Evolutionary conservation across 2,797 vertebrate species (phyloP).

Genomic region (Myiotriccus ornatus): DNA sequence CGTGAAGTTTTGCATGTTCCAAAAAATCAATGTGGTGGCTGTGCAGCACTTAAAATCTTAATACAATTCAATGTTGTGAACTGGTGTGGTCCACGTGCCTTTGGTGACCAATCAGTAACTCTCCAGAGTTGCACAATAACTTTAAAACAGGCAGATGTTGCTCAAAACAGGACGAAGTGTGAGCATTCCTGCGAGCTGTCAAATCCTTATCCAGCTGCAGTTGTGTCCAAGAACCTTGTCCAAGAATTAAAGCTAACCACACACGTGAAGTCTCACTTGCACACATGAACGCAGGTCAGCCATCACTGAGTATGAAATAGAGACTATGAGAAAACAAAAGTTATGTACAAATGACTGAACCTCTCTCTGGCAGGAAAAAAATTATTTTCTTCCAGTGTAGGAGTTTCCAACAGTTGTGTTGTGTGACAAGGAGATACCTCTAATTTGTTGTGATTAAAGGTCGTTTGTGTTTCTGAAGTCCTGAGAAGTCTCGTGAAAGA

Average conservation of each 20-base stretch:
- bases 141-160: not conserved
- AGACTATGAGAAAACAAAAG: not conserved
- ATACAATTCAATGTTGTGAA: fast-evolving
- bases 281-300: not conserved
- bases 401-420: not conserved
- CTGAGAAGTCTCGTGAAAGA: not conserved
- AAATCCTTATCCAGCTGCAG: not conserved
- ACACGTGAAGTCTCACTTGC: not conserved
- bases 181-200: not conserved
- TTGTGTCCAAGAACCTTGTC: not conserved
- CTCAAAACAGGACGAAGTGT: not conserved
- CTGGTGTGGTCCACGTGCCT: not conserved
- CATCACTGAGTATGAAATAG: not conserved
- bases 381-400: not conserved
- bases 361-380: not conserved
- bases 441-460: not conserved
- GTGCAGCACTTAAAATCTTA: not conserved
- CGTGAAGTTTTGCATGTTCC: not conserved
- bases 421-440: not conserved
- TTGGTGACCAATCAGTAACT: not conserved
- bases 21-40: not conserved
- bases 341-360: fast-evolving
- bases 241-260: not conserved
- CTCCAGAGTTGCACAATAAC: not conserved
- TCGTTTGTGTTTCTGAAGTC: not conserved